Evolutionary conservation across 2,797 vertebrate genomes (phyloP), one percentile per base, ranked within the genome.

Genomic region (Propithecus deckenii): DNA sequence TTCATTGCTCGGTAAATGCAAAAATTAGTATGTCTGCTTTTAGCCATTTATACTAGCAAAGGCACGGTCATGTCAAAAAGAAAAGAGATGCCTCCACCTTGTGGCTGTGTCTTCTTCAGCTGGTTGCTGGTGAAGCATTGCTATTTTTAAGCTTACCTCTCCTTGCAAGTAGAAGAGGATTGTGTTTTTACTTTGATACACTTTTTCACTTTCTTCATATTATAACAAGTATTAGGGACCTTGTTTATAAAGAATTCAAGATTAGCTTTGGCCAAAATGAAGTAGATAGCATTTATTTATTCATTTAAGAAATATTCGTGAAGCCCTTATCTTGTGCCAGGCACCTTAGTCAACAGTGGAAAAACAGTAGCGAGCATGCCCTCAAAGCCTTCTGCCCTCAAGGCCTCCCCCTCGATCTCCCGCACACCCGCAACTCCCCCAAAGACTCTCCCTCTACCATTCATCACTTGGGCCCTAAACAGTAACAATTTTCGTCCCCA

Each of bases 71-170:
- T 7, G n/a, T n/a, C 25, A 89, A 41, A 95, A 92, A 92, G 90
- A 59, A 65, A 65, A 95, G 72, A 38, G 72, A 35, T 81, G 72
- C 76, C 57, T 80, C 94, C 85, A 63, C 88, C 94, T 96, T 85
- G 67, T 92, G 92, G 85, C 79, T 69, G 74, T 28, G 75, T 86
- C 74, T n/a, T 89, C 67, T 59, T 41, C 72, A 57, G 32, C 48
- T 17, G n/a, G 3, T 43, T 50, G 9, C 48, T 17, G 17, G 15
- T 0, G 3, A 69, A 46, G 41, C 13, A 2, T 4, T 65, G 55
- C 55, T 32, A 12, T 76, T 43, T n/a, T 14, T 30, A 83, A 74
- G 69, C 48, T 86, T 69, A 22, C 38, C 75, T 95, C 74, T 76
- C 43, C 18, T 5, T 15, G 30, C 71, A 81, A 88, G 25, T 48